These are phyloP conservation scores for Erythrolamprus reginae DNA, from an alignment of 2,113 vertebrate genomes.

Conservation along the genomic window DNA sequence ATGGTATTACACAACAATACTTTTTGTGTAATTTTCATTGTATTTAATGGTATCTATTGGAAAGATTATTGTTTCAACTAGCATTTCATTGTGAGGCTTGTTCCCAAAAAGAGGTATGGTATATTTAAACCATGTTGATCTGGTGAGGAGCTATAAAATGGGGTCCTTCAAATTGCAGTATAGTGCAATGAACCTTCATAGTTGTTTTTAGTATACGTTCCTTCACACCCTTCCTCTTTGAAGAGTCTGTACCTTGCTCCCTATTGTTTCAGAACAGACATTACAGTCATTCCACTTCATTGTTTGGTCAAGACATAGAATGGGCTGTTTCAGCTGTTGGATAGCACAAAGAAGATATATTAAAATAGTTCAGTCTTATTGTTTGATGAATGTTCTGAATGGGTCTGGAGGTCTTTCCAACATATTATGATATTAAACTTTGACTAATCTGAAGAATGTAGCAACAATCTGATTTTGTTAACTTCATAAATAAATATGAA, in stretches of 20 bases:
- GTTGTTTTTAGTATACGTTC: not conserved
- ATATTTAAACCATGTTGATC: not conserved
- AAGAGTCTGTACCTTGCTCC: not conserved
- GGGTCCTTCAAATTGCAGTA: not conserved
- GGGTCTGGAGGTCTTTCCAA: not conserved
- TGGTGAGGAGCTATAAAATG: not conserved
- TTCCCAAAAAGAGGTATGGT: not conserved
- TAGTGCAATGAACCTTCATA: not conserved
- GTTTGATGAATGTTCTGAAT: not conserved
- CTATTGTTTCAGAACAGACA: not conserved
- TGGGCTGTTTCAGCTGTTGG: not conserved
- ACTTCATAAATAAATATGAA: not conserved
- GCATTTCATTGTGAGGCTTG: not conserved
- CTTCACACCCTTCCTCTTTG: not conserved
- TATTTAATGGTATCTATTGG: not conserved
- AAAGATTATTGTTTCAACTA: not conserved
- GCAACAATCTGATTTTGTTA: not conserved
- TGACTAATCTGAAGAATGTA: not conserved
- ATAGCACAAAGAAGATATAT: not conserved
- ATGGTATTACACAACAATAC: not conserved
- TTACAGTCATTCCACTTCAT: not conserved
- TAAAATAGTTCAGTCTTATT: not conserved
- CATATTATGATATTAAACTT: not conserved
- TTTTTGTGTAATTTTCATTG: not conserved
- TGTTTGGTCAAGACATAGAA: not conserved